Percentiles rank a stretch among this genome's conserved stretches.
phyloP scores from a whole-genome alignment of 1,140 invertebrate genomes.

The Saxidomus purpurata region DNA sequence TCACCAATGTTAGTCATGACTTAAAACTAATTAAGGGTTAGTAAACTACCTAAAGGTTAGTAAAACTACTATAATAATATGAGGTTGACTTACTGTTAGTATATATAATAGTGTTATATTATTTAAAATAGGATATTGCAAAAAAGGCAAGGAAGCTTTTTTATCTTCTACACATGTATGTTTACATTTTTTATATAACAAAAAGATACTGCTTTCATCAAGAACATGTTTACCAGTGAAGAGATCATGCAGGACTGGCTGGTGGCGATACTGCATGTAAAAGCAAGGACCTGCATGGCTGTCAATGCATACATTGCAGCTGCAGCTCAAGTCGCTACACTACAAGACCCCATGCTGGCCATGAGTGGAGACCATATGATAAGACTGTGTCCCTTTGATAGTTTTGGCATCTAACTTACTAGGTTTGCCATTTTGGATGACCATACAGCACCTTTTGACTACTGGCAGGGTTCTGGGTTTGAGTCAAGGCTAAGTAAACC shows the following conservation, averaged over 20 bases:
- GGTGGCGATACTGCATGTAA: background rate
- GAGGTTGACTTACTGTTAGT: no score
- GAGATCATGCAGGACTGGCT: no score
- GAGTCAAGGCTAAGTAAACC: background rate
- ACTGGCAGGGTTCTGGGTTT: background rate
- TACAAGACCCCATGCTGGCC: background rate
- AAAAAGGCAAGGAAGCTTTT: no score
- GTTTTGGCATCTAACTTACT: background rate
- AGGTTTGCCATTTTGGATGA: background rate
- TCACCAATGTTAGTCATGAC: no score
- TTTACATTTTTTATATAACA: no score
- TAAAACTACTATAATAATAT: no score
- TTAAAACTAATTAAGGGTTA: no score
- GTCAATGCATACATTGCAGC: background rate
- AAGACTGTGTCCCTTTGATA: background rate
- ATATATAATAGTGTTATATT: no score
- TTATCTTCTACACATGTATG: background rate
- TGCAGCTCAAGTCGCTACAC: conserved; percentile 25
- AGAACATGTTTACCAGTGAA: no score
- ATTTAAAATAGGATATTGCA: no score
- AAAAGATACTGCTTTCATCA: no score
- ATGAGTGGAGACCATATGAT: background rate
- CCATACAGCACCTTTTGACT: background rate
- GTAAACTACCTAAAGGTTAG: no score
- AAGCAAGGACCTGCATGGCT: conserved; percentile 1